Base-by-base conservation (phyloP, 2,797 vertebrate species). In the Phyllotis vaccarum region DNA sequence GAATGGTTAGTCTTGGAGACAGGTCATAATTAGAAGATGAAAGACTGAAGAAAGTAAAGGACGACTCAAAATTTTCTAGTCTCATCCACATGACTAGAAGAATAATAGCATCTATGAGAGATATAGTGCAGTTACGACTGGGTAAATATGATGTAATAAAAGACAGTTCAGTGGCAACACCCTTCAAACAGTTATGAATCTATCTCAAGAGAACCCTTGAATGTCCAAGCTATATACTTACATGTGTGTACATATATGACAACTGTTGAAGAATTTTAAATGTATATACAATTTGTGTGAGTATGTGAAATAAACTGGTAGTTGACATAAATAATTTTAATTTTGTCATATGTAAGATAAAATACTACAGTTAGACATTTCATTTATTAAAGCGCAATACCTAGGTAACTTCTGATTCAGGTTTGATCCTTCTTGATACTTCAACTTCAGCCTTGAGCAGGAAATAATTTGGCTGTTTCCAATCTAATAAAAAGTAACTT, bases 21-120 rank as follows among this genome's bases (percentile, higher is more conserved):
- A 72, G 92, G 49, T 79, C 54, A 11, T 92, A 95, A 96, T 96
- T 86, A 95, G 90, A 96, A 11, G 88, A 90, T 88, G 88, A 95
- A 96, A 90, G 95, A 88, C 62, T 7, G 60, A 96, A 93, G 88
- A 68, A 52, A 93, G 54, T 46, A 93, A 94, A 94, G 82, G 96
- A 93, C 52, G 66, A n/a, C 62, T 94, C 60, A 62, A 68, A 60
- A 40, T 27, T 52, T 90, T 96, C 92, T 62, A 86, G 87, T 92
- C 93, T 80, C 74, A 8, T 93, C 68, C 86, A 43, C 49, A 94
- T 88, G 87, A 88, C 94, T 81, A 75, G 94, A 95, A 93, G 66
- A 97, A 72, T 76, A 70, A 92, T 81, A 58, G 78, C 58, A 76
- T 60, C 90, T 91, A 49, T 80, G 86, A 97, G 46, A 93, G 75